phyloP scores from a whole-genome alignment of 64 coral and sea anemone genomes.

The Acropora tenuis region DNA sequence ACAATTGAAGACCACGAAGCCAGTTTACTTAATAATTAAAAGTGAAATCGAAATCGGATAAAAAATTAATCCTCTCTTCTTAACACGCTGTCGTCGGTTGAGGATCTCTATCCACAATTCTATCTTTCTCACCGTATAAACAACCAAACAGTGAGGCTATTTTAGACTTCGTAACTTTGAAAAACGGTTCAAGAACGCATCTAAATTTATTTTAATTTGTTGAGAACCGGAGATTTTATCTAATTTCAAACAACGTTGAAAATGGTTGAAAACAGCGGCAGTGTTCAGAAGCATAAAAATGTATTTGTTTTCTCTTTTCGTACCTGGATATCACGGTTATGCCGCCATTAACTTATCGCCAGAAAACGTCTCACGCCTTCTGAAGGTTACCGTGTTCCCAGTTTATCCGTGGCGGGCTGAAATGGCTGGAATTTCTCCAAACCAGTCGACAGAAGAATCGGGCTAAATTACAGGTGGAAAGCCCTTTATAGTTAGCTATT shows the following conservation, averaged over 20 bases:
- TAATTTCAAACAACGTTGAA: background rate
- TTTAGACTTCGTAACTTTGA: background rate
- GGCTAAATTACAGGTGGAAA: background rate
- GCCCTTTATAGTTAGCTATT: background rate
- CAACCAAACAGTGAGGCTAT: too few relatives aligned
- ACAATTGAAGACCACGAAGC: too few relatives aligned
- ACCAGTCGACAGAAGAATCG: background rate
- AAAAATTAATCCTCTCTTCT: too few relatives aligned
- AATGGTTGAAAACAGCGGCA: background rate
- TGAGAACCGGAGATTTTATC: background rate
- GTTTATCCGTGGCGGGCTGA: background rate
- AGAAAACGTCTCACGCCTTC: background rate
- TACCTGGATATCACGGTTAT: background rate
- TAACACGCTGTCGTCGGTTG: too few relatives aligned
- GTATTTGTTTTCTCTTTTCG: background rate
- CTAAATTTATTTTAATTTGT: background rate
- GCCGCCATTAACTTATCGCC: background rate
- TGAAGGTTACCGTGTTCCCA: background rate
- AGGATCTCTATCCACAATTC: too few relatives aligned
- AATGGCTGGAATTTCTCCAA: background rate
- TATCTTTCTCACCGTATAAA: too few relatives aligned
- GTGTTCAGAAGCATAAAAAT: too few relatives aligned
- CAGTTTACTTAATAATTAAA: too few relatives aligned
- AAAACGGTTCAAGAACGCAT: background rate
- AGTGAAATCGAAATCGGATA: too few relatives aligned